Conservation (phyloP, 2,797 vertebrate genomes). For the Emys orbicularis region DNA sequence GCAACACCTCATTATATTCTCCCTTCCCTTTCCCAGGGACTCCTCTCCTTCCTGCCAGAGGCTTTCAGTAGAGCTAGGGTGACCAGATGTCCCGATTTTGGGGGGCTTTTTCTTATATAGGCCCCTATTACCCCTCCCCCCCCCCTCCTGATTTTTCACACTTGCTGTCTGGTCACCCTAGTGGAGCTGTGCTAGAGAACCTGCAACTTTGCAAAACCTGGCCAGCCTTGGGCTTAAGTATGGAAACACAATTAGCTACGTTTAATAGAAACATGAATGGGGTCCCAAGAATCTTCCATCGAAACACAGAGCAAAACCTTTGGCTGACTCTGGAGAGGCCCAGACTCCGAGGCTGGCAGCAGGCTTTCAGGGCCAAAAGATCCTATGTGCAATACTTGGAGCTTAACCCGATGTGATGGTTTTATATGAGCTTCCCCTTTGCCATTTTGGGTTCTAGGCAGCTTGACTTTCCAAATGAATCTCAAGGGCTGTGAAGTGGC, state of each 20-base stretch:
- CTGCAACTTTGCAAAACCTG: not conserved
- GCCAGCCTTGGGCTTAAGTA: not conserved
- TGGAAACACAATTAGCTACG: not conserved
- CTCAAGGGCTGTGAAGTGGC: too few species aligned
- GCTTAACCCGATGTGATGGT: too few species aligned
- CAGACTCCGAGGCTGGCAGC: not conserved
- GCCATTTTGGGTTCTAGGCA: conserved; percentile 11
- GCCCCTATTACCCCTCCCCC: too few species aligned
- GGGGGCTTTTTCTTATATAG: too few species aligned
- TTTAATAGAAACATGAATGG: not conserved
- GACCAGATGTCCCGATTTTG: too few species aligned
- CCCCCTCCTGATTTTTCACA: too few species aligned
- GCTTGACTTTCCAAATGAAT: not conserved
- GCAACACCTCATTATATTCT: not conserved
- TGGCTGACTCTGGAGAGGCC: not conserved
- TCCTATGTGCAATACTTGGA: too few species aligned
- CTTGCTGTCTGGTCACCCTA: too few species aligned
- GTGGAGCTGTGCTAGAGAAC: not conserved
- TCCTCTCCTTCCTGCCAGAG: not conserved
- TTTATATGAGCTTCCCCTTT: conserved; percentile 12
- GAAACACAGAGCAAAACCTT: not conserved
- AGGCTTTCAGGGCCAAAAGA: not conserved
- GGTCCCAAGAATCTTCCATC: not conserved
- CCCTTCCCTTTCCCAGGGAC: not conserved
- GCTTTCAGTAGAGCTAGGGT: not conserved